Base-by-base conservation (phyloP, 2,797 vertebrate species). In the Fistularia tabacaria region DNA sequence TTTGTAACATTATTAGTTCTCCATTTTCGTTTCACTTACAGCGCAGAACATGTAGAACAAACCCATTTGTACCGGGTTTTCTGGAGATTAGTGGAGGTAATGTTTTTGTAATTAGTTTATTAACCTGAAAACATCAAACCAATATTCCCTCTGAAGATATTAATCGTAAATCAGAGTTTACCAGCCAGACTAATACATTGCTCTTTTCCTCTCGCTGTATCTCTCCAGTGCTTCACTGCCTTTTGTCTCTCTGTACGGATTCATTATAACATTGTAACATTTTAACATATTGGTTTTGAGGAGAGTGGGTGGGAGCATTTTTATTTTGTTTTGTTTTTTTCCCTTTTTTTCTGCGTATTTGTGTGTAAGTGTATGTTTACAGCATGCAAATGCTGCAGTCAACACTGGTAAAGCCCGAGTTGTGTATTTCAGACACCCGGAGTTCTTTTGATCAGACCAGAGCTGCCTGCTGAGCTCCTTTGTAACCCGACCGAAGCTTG, bases 391-490 rank as follows among this genome's bases (percentile, higher is more conserved):
- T 82, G 67, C 64, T 42, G 55, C 62, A 77, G 82, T 74, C 76
- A 73, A 64, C 73, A 77, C 55, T 49, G 48, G 41, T 72, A 65
- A 71, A 82, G 66, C 70, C 60, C 8, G 36, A 74, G 57, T 54
- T 64, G 59, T 79, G 73, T 70, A 37, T 84, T 79, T 68, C 73
- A 62, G 69, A 77, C 63, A 77, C 62, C 78, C 63, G 14, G 36
- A 62, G 72, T 75, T 80, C 80, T 80, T 82, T 83, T 85, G 82
- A 85, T 88, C 86, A 83, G 71, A 54, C 69, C 77, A 60, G 47
- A 14, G 6, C 63, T 70, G 70, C 80, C 73, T 78, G 80, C 77
- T 71, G 75, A 67, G 76, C 62, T 59, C 47, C 42, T 64, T 48
- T 45, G 37, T 68, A 73, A 51, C 71, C 66, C 70, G 46, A 61